A percentile compares a stretch with the other conserved stretches of the same genome.
phyloP scores from a whole-genome alignment of 2,888 invertebrate species.

The Catocala nupta region DNA sequence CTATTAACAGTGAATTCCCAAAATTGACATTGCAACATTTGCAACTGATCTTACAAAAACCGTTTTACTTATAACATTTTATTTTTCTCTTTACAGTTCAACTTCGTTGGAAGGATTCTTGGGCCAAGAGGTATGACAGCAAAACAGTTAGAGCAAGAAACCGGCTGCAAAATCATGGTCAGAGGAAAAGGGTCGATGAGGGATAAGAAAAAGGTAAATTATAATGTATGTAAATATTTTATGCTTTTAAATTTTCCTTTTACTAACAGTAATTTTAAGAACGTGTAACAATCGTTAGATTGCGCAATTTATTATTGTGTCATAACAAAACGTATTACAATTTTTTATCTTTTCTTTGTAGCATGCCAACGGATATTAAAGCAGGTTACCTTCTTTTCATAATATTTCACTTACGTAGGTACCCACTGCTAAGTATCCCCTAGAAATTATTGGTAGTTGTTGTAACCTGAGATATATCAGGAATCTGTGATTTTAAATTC shows the following conservation, averaged over 20 bases:
- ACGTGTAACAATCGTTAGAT: not conserved
- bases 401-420: too few species aligned
- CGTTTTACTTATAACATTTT: slow-evolving; percentile 50
- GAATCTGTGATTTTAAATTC: not conserved
- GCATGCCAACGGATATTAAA: slow-evolving; percentile 43
- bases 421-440: too few species aligned
- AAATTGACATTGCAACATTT: too few species aligned
- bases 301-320: not conserved
- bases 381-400: slow-evolving; percentile 41
- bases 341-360: slow-evolving; percentile 43
- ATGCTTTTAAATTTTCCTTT: slow-evolving; percentile 25
- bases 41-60: too few species aligned
- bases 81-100: slow-evolving; percentile 93
- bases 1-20: too few species aligned
- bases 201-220: slow-evolving; percentile 98
- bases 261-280: slow-evolving; percentile 24
- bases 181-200: slow-evolving; percentile 99
- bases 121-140: slow-evolving; percentile 99
- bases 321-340: slow-evolving; percentile 15
- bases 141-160: slow-evolving; percentile 99
- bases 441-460: too few species aligned
- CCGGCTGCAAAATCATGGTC: slow-evolving; percentile 99
- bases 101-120: slow-evolving; percentile 99
- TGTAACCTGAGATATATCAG: not conserved
- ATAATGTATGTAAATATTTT: slow-evolving; percentile 32